Evolutionary conservation across 2,797 vertebrate genomes (phyloP).

Genomic region (Peromyscus nudipes): DNA sequence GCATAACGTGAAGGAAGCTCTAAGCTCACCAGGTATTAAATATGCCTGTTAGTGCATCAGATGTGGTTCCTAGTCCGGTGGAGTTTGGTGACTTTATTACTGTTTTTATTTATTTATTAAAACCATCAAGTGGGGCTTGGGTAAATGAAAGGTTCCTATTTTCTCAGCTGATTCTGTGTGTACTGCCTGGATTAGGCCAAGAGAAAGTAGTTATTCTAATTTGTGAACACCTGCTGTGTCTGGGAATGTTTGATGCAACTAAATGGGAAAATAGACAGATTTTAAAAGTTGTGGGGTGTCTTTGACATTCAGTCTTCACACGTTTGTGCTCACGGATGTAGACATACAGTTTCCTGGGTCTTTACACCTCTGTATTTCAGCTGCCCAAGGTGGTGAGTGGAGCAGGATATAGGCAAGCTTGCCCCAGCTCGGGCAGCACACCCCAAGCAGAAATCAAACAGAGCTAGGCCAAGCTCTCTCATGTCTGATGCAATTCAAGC

Average conservation of each 20-base stretch:
- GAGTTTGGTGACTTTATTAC: constrained; percentile 7
- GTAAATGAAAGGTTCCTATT: constrained; percentile 45
- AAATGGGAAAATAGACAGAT: neutral
- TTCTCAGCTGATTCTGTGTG: neutral
- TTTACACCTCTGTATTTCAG: neutral
- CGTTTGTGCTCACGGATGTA: neutral
- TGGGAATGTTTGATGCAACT: constrained; percentile 51
- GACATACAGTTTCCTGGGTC: neutral
- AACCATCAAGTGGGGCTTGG: neutral
- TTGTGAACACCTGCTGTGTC: constrained; percentile 57
- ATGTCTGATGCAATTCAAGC: neutral
- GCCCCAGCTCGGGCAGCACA: neutral
- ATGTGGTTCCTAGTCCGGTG: constrained; percentile 1
- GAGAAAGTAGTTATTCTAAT: constrained; percentile 67
- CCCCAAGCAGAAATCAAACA: neutral
- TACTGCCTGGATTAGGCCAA: constrained; percentile 10
- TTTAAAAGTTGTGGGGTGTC: neutral
- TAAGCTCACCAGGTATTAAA: neutral
- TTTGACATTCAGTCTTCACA: constrained; percentile 55
- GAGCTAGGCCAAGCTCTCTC: neutral
- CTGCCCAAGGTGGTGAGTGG: neutral
- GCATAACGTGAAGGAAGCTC: neutral
- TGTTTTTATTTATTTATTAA: constrained; percentile 50
- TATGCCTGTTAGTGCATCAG: neutral
- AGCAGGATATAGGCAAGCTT: neutral